These are phyloP conservation scores for Tichodroma muraria DNA, from an alignment of 2,113 vertebrate genomes.

Conservation along the genomic window DNA sequence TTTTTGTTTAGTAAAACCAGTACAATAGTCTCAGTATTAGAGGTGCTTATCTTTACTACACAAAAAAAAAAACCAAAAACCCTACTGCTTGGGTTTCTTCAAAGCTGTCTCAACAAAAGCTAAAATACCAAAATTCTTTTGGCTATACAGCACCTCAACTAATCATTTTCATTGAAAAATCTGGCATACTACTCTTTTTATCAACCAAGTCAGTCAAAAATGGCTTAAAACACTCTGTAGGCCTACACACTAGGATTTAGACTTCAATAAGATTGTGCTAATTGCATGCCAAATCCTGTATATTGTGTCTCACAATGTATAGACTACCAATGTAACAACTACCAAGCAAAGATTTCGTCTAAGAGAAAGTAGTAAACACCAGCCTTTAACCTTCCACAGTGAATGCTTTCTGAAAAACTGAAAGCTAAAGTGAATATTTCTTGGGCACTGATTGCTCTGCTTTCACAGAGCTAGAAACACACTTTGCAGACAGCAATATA, in stretches of 20 bases:
- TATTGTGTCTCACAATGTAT: background rate
- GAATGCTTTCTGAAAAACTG: background rate
- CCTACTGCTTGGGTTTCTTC: background rate
- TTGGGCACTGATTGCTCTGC: background rate
- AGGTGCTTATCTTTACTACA: background rate
- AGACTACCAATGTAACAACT: background rate
- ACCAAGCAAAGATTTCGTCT: background rate
- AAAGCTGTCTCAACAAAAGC: background rate
- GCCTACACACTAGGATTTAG: background rate
- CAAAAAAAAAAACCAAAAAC: background rate
- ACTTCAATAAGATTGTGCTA: background rate
- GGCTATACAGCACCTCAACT: background rate
- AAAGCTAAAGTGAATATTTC: background rate
- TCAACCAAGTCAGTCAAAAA: background rate
- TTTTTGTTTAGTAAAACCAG: background rate
- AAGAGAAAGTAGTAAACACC: background rate
- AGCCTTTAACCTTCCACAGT: background rate
- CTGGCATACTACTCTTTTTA: background rate
- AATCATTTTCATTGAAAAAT: background rate
- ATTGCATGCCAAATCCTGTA: background rate
- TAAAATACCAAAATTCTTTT: background rate
- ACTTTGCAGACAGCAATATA: background rate
- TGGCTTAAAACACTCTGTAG: background rate
- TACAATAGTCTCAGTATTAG: background rate
- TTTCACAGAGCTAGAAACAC: background rate